Evolutionary conservation across 1,140 invertebrate species (phyloP).

Genomic region (Globodera rostochiensis): DNA sequence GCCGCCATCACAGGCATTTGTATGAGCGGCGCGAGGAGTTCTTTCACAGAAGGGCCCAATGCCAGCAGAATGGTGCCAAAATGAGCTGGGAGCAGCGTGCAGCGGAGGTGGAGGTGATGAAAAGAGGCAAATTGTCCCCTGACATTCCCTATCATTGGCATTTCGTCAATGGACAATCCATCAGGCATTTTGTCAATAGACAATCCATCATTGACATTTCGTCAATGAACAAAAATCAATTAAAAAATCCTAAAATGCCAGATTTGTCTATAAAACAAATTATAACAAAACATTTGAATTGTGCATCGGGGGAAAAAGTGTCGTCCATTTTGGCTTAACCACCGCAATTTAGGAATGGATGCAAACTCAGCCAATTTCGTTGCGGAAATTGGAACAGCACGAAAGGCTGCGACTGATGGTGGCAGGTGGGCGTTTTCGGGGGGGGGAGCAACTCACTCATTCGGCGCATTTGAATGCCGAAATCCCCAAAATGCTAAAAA

Average conservation of each 20-base stretch:
- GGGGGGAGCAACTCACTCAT: background rate
- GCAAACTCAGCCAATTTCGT: constrained; percentile 24
- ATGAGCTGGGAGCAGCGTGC: background rate
- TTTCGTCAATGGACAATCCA: no score
- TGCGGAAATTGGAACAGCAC: constrained; percentile 28
- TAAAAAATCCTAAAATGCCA: background rate
- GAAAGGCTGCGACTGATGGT: constrained; percentile 32
- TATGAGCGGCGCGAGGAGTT: background rate
- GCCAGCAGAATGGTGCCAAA: background rate
- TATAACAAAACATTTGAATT: constrained; percentile 10
- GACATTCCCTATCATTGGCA: no score
- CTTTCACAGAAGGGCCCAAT: background rate
- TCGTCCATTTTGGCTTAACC: no score
- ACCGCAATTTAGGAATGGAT: constrained; percentile 28
- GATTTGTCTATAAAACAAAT: background rate
- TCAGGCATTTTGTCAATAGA: no score
- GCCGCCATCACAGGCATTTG: background rate
- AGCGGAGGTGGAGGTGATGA: background rate
- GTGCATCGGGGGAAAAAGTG: background rate
- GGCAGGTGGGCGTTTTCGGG: constrained; percentile 5
- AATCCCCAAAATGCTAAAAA: no score
- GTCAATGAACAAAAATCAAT: no score
- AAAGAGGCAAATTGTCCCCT: no score
- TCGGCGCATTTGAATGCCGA: background rate
- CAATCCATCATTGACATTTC: no score